phyloP scores from a whole-genome alignment of 2,888 invertebrate species.

The Cantharis nigra region DNA sequence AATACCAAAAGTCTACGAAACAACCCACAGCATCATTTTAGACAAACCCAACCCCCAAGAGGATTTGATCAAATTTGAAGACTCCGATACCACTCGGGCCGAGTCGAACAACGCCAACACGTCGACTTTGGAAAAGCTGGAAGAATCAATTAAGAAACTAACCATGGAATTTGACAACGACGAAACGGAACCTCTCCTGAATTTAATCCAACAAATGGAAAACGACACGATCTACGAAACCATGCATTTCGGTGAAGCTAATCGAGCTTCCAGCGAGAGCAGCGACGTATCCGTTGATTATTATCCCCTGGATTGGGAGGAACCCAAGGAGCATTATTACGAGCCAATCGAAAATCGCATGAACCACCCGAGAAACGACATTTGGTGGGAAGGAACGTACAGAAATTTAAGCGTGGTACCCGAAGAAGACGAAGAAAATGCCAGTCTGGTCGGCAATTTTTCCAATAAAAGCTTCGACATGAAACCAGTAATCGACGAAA shows the following conservation, averaged over 20 bases:
- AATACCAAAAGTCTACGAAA: slow-evolving; percentile 47
- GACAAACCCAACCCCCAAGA: slow-evolving; percentile 24
- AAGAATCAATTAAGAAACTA: neutral
- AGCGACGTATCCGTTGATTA: slow-evolving; percentile 38
- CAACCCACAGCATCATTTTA: slow-evolving; percentile 46
- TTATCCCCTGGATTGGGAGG: slow-evolving; percentile 38
- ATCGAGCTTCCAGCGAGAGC: slow-evolving; percentile 47
- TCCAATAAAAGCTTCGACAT: slow-evolving; percentile 34
- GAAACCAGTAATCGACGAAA: neutral
- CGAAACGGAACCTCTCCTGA: slow-evolving; percentile 38
- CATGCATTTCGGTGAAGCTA: slow-evolving; percentile 35
- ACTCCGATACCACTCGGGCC: neutral
- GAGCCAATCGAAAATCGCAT: slow-evolving; percentile 44
- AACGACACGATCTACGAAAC: slow-evolving; percentile 32
- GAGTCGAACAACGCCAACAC: neutral
- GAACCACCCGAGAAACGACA: slow-evolving; percentile 33
- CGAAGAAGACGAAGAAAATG: slow-evolving; percentile 54
- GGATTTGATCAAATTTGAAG: slow-evolving; percentile 5
- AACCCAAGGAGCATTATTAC: slow-evolving; percentile 43
- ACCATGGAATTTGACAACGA: slow-evolving; percentile 24
- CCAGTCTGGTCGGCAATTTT: slow-evolving; percentile 44
- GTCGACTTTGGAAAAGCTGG: neutral
- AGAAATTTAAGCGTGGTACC: slow-evolving; percentile 55
- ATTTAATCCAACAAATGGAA: slow-evolving; percentile 35
- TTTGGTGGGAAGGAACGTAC: slow-evolving; percentile 55